These are phyloP conservation scores for Polydrusus tereticollis DNA, from an alignment of 2,888 invertebrate genomes.

Conservation along the genomic window DNA sequence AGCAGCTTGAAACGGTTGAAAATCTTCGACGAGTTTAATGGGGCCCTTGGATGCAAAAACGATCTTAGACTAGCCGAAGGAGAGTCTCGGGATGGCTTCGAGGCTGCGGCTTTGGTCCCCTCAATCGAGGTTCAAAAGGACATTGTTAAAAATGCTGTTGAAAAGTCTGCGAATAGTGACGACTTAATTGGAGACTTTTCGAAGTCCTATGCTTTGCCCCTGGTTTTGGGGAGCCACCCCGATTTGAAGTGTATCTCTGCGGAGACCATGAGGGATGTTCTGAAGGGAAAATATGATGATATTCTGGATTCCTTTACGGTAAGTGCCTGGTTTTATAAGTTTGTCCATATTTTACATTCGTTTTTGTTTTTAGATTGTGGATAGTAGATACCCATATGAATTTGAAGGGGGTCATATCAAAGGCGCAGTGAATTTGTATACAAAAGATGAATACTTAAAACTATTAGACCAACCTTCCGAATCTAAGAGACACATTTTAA, in stretches of 20 bases:
- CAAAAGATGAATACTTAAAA: constrained; percentile 78
- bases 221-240: constrained; percentile 77
- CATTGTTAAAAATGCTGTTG: constrained; percentile 78
- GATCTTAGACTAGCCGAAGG: neutral
- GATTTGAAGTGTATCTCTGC: constrained; percentile 84
- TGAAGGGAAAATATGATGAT: constrained; percentile 77
- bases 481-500: constrained; percentile 76
- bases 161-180: constrained; percentile 75
- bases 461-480: constrained; percentile 68
- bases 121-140: constrained; percentile 68
- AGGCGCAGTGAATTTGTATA: constrained; percentile 86
- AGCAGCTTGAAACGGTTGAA: constrained; percentile 30
- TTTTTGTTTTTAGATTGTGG: constrained; percentile 69
- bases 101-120: neutral
- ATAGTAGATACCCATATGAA: constrained; percentile 96
- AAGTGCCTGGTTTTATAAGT: constrained; percentile 11
- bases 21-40: constrained; percentile 20
- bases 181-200: constrained; percentile 89
- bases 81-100: neutral
- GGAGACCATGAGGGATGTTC: constrained; percentile 78
- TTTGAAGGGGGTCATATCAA: constrained; percentile 90
- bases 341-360: neutral
- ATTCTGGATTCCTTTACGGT: constrained; percentile 77
- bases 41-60: neutral
- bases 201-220: constrained; percentile 78